Evolutionary conservation across 2,888 invertebrate species (phyloP).

Genomic region (Euproctis similis): DNA sequence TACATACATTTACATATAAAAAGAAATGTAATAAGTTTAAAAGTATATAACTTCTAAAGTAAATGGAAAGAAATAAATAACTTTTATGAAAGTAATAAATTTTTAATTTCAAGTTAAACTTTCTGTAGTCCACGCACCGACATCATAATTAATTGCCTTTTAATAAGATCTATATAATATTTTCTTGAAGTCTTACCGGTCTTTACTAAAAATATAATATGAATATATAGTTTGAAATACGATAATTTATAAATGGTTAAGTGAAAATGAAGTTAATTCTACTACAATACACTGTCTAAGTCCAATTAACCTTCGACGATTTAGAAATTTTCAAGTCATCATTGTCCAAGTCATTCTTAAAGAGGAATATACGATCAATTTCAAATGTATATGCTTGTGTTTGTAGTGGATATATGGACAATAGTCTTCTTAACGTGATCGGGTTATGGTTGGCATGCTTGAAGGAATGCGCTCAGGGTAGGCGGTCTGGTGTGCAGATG

Average conservation of each 20-base stretch:
- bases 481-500: constrained; percentile 52
- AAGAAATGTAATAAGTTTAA: too few species aligned
- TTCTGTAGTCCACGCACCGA: too few species aligned
- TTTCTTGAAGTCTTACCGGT: too few species aligned
- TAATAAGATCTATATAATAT: too few species aligned
- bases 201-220: too few species aligned
- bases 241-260: constrained; percentile 13
- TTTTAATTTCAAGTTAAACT: too few species aligned
- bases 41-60: too few species aligned
- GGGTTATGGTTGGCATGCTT: constrained; percentile 22
- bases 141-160: too few species aligned
- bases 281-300: constrained; percentile 61
- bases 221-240: too few species aligned
- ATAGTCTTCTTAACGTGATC: constrained; percentile 11
- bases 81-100: too few species aligned
- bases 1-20: too few species aligned
- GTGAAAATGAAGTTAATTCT: constrained; percentile 49
- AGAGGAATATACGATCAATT: constrained; percentile 28
- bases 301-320: constrained; percentile 71
- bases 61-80: too few species aligned
- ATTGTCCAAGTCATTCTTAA: constrained; percentile 49
- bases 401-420: not conserved
- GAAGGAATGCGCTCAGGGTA: constrained; percentile 47
- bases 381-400: constrained; percentile 7
- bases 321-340: constrained; percentile 65